A percentile compares a stretch with the other conserved stretches of the same genome.
phyloP scores from a whole-genome alignment of 2,888 invertebrate species.

The Leucophenga maculata region DNA sequence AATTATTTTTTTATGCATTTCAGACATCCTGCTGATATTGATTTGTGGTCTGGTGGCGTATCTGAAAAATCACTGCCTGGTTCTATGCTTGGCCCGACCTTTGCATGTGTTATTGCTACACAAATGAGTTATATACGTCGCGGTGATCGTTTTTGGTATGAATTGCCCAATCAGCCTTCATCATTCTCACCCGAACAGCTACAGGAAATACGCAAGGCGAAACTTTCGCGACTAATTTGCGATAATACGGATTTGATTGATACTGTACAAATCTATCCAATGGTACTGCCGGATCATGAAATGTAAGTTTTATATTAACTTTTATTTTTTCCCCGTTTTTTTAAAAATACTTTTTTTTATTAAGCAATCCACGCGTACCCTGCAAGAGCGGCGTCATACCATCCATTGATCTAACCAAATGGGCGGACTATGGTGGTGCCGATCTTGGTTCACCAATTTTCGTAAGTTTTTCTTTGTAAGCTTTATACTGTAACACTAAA shows the following conservation, averaged over 20 bases:
- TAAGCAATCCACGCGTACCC: conserved; percentile 93
- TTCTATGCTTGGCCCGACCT: conserved; percentile 94
- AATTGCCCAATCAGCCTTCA: conserved; percentile 91
- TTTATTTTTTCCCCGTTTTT: not conserved
- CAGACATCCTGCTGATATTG: conserved; percentile 91
- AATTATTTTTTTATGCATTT: not conserved
- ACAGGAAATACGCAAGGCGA: conserved; percentile 85
- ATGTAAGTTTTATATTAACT: conserved; percentile 78
- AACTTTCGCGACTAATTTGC: conserved; percentile 87
- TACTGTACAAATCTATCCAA: conserved; percentile 91
- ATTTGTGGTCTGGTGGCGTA: conserved; percentile 95
- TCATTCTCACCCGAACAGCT: conserved; percentile 91
- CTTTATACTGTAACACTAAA: not conserved
- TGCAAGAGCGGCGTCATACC: conserved; percentile 92
- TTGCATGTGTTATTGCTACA: conserved; percentile 93
- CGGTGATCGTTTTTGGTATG: conserved; percentile 96
- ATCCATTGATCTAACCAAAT: conserved; percentile 89
- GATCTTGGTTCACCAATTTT: conserved; percentile 75
- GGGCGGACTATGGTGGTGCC: conserved; percentile 83
- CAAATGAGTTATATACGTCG: conserved; percentile 91
- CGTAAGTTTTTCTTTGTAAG: conserved; percentile 74
- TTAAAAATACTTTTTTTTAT: not conserved
- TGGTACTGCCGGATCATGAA: conserved; percentile 94
- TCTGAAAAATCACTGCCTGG: conserved; percentile 92
- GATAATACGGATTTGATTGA: conserved; percentile 94